Evolutionary conservation across 2,113 vertebrate species (phyloP).

Genomic region (Syngnathus typhle): DNA sequence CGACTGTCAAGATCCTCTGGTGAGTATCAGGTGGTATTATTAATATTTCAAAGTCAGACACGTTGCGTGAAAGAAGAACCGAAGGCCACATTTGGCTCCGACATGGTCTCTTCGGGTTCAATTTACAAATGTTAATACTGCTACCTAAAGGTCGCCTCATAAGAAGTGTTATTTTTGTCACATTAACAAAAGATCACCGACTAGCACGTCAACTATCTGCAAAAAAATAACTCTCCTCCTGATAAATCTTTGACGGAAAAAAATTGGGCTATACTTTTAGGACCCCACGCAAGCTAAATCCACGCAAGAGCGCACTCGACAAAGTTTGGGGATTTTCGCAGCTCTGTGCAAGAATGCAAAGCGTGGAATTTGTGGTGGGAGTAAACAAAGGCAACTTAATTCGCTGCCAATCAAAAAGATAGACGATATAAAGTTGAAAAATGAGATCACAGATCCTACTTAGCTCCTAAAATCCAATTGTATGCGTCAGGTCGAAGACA

Average conservation of each 20-base stretch:
- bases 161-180: neutral
- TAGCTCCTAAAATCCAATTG: no score
- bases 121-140: constrained; percentile 1
- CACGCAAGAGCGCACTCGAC: no score
- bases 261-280: neutral
- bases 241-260: neutral
- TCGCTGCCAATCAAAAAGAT: no score
- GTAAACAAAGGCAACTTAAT: no score
- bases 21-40: neutral
- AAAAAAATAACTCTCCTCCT: neutral
- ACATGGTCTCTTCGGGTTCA: neutral
- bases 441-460: no score
- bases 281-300: no score
- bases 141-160: neutral
- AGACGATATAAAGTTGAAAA: no score
- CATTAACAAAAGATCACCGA: neutral
- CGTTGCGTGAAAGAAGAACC: neutral
- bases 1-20: neutral
- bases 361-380: no score
- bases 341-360: no score
- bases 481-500: no score
- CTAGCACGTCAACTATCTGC: neutral
- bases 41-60: constrained; percentile 5
- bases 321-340: no score
- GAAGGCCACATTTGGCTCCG: neutral